Conservation (phyloP, 64 coral and sea anemone genomes). For the Dendronephthya gigantea region DNA sequence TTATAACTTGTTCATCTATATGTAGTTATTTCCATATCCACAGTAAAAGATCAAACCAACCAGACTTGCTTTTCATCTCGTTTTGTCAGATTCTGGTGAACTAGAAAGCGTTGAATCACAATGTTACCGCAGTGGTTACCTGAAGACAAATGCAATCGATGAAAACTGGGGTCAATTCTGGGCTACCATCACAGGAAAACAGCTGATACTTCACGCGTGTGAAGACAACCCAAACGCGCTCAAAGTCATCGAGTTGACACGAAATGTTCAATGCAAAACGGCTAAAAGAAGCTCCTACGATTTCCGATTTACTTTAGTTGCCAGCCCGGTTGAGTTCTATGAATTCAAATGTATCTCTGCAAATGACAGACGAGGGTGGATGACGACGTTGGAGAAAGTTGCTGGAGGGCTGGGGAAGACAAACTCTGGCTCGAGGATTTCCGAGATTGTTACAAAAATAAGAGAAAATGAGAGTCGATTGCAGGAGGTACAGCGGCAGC, state of each 20-base stretch:
- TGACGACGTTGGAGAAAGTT: neutral
- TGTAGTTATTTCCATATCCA: neutral
- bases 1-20: neutral
- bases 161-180: neutral
- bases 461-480: neutral
- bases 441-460: neutral
- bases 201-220: neutral
- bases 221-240: neutral
- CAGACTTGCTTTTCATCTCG: neutral
- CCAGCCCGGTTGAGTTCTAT: neutral
- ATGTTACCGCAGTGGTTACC: neutral
- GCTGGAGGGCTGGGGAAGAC: neutral
- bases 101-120: neutral
- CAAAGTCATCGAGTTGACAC: neutral
- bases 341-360: slow-evolving; percentile 1
- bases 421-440: neutral
- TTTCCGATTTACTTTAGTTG: neutral
- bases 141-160: neutral
- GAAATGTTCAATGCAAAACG: neutral
- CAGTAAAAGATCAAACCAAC: neutral
- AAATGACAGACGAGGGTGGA: neutral
- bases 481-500: neutral
- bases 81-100: neutral
- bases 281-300: neutral
- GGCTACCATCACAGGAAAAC: neutral